Base-by-base conservation (phyloP, 2,113 vertebrate species). In the Xiphophorus couchianus region DNA sequence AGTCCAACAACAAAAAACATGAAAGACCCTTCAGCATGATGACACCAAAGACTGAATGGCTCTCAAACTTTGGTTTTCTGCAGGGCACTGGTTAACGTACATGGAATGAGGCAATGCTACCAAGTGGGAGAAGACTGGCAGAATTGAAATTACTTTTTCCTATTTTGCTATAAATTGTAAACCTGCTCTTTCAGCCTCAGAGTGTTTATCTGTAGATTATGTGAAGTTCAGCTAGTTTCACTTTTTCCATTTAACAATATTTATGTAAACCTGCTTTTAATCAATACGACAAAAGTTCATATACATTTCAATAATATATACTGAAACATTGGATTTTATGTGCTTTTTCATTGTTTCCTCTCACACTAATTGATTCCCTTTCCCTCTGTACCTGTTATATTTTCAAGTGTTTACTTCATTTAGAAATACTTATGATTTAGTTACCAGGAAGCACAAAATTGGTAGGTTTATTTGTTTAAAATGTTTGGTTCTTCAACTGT, bases 1-100 rank as follows among this genome's bases (percentile, higher is more conserved):
- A 78, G 66, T 83, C 79, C 83, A 85, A 91, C 90, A 88, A 78
- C 63, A 65, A 72, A 74, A 62, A 81, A 88, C 78, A 76, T 73
- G 71, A 86, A 80, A 89, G 61, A 73, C 69, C 80, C 77, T 71
- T 65, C 74, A 83, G 84, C 66, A 74, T 17, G 58, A 82, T 73
- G 62, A 82, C 82, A 67, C 77, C 69, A 80, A 78, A 80, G 44
- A 79, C 63, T 73, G 72, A 86, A 81, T 22, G 66, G 68, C 61
- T 74, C 35, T 81, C 70, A 74, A 71, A 62, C 51, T 66, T 76
- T 67, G 48, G 30, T 51, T 73, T 71, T 85, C 74, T 76, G 68
- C 69, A 71, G 69, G 66, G 60, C 51, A 39, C 29, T 15, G 39
- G 65, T 76, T 25, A 42, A 60, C 22, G 48, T n/a, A 39, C 60